Evolutionary conservation across 1,140 invertebrate genomes (phyloP).

Genomic region (Pseudachorutes palmiensis): DNA sequence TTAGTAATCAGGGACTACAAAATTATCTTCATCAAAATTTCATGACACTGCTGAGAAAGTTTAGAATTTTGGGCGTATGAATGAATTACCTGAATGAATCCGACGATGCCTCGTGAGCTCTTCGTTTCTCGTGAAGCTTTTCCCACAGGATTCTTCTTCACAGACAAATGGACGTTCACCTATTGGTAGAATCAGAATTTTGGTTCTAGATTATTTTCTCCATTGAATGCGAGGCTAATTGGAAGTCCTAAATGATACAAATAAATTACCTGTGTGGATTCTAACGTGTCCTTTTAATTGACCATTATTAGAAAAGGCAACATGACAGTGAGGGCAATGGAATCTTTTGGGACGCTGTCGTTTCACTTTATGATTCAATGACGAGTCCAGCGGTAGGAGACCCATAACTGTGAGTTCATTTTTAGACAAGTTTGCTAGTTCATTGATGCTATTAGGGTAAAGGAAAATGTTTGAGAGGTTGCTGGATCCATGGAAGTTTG

Average conservation of each 20-base stretch:
- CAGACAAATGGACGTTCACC: conserved; percentile 80
- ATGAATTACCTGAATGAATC: conserved; percentile 73
- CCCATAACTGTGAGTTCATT: conserved; percentile 36
- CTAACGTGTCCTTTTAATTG: conserved; percentile 82
- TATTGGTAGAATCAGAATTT: conserved; percentile 44
- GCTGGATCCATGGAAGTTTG: conserved; percentile 15
- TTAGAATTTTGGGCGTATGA: too few species aligned
- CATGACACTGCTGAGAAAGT: too few species aligned
- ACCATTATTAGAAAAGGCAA: conserved; percentile 86
- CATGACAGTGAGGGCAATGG: conserved; percentile 75
- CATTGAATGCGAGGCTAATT: too few species aligned
- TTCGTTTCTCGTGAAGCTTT: conserved; percentile 86
- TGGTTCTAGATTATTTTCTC: too few species aligned
- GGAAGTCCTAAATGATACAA: neutral
- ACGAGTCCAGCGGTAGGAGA: conserved; percentile 29
- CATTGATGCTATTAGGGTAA: conserved; percentile 29
- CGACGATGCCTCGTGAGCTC: conserved; percentile 82
- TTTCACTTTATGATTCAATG: conserved; percentile 49
- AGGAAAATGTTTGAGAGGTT: conserved; percentile 23
- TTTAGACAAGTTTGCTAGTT: conserved; percentile 33
- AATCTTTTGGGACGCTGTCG: conserved; percentile 81
- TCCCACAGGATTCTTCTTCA: conserved; percentile 70
- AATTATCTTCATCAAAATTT: too few species aligned
- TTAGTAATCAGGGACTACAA: neutral
- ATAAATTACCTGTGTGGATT: conserved; percentile 70